Evolutionary conservation across 1,140 invertebrate genomes (phyloP).

Genomic region (Portunus trituberculatus): DNA sequence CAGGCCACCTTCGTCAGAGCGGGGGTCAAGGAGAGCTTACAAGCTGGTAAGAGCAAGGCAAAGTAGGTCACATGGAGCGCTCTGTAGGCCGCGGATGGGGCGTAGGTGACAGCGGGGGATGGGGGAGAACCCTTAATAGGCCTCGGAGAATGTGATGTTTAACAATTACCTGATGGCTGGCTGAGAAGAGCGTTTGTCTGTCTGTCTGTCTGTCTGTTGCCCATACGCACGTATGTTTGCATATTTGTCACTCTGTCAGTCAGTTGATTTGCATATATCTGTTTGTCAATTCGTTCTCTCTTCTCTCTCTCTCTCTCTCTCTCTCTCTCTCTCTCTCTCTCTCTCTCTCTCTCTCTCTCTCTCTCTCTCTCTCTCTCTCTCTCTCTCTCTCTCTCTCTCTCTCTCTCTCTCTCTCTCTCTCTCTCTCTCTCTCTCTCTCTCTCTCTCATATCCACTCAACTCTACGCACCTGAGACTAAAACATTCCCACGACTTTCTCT

Average conservation of each 20-base stretch:
- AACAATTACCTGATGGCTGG: background rate
- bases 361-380: conserved; percentile 20
- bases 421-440: conserved; percentile 17
- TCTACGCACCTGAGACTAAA: background rate
- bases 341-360: conserved; percentile 1
- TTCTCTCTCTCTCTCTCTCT: background rate
- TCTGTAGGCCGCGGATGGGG: background rate
- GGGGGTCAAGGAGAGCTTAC: conserved; percentile 16
- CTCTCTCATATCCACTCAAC: background rate
- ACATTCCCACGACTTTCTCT: background rate
- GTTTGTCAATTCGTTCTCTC: too few relatives aligned
- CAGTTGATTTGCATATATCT: too few relatives aligned
- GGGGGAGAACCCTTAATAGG: background rate
- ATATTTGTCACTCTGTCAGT: too few relatives aligned
- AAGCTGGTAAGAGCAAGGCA: background rate
- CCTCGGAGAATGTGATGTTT: background rate
- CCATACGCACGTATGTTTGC: background rate
- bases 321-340: conserved; percentile 9
- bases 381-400: conserved; percentile 20
- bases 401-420: background rate
- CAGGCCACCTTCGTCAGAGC: background rate
- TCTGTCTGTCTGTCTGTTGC: background rate
- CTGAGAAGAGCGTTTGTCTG: background rate
- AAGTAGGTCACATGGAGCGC: background rate
- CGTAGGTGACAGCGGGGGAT: background rate